These are phyloP conservation scores for Tapirus terrestris DNA, from an alignment of 2,113 vertebrate species.

Conservation along the genomic window DNA sequence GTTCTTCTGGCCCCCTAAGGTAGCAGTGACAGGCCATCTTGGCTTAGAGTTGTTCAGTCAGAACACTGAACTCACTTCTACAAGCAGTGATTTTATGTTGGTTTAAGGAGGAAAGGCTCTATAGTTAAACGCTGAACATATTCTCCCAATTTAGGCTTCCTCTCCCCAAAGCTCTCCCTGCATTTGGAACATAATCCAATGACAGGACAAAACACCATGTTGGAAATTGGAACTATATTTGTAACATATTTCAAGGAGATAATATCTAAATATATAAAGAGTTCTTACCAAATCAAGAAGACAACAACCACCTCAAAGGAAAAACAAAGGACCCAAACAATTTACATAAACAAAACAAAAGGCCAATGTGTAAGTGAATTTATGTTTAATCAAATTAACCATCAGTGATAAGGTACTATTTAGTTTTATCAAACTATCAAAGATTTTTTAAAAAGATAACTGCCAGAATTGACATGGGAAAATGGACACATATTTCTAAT, in stretches of 20 bases:
- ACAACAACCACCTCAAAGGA: not conserved
- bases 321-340: not conserved
- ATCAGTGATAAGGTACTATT: not conserved
- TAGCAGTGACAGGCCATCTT: not conserved
- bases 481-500: not conserved
- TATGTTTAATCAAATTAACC: not conserved
- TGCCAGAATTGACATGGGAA: not conserved
- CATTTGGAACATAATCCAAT: not conserved
- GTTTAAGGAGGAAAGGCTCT: not conserved
- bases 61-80: not conserved
- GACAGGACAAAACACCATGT: not conserved
- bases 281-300: not conserved
- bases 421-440: not conserved
- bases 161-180: not conserved
- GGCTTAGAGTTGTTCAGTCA: not conserved
- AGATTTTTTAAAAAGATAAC: not conserved
- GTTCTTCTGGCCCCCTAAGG: not conserved
- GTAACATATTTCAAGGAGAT: not conserved
- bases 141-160: not conserved
- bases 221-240: not conserved
- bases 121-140: too few relatives aligned
- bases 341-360: not conserved
- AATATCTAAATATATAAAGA: not conserved
- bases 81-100: rapidly evolving
- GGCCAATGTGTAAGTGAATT: not conserved